Percentiles rank a stretch among this genome's conserved stretches.
phyloP scores from a whole-genome alignment of 2,888 invertebrate genomes.

The Dioctria linearis region DNA sequence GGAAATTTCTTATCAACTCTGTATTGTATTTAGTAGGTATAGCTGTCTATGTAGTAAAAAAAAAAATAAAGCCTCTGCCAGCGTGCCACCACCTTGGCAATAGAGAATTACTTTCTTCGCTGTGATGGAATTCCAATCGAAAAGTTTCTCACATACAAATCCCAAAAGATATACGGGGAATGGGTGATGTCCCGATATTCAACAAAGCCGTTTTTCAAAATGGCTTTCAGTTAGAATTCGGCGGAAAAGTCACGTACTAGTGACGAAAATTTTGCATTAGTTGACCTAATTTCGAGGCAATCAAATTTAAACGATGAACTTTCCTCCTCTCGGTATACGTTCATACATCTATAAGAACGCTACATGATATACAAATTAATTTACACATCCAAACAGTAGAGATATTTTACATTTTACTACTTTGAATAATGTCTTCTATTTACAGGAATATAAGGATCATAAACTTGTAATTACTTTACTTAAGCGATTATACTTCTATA shows the following conservation, averaged over 20 bases:
- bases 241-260: conserved; percentile 12
- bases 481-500: conserved; percentile 35
- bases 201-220: no score
- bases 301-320: conserved; percentile 4
- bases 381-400: not conserved
- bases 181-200: no score
- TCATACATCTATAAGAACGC: no score
- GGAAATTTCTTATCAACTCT: conserved; percentile 19
- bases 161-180: no score
- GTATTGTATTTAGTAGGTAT: conserved; percentile 23
- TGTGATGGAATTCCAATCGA: conserved; percentile 19
- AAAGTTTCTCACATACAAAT: not conserved
- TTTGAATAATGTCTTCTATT: no score
- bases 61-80: not conserved
- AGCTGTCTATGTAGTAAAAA: not conserved
- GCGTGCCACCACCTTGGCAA: not conserved
- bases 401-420: no score
- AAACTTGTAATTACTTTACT: conserved; percentile 1
- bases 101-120: conserved; percentile 1
- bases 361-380: no score
- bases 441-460: not conserved
- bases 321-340: not conserved
- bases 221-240: not conserved
- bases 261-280: conserved; percentile 32
- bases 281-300: conserved; percentile 36